Percentiles rank a stretch among this genome's conserved stretches.
These are phyloP conservation scores for Colossoma macropomum DNA, from an alignment of 2,113 vertebrate species.

Conservation along the genomic window DNA sequence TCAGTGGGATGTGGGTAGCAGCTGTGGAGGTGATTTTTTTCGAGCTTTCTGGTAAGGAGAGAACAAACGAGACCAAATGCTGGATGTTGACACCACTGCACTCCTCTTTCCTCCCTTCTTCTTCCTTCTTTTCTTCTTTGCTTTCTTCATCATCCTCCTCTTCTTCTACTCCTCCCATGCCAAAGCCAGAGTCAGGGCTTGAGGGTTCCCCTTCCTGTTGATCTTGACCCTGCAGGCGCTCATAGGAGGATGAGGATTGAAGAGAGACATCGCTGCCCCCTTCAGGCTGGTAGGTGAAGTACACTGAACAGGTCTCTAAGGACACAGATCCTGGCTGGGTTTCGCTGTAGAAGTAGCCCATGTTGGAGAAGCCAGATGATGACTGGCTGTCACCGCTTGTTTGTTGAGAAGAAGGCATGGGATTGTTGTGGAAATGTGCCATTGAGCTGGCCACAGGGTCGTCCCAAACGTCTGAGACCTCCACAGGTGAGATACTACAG, in stretches of 20 bases:
- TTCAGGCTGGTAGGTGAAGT: slow-evolving; percentile 67
- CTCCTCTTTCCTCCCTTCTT: background rate
- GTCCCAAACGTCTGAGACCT: slow-evolving; percentile 50
- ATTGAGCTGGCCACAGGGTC: slow-evolving; percentile 19
- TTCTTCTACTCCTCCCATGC: slow-evolving; percentile 46
- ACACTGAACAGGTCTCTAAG: slow-evolving; percentile 54
- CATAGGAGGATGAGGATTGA: slow-evolving; percentile 46
- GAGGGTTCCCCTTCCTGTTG: slow-evolving; percentile 40
- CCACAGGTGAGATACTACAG: slow-evolving; percentile 66
- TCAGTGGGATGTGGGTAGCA: slow-evolving; percentile 5
- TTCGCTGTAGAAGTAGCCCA: slow-evolving; percentile 74
- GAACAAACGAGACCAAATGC: slow-evolving; percentile 21
- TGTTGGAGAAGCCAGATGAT: slow-evolving; percentile 70
- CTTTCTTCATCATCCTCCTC: slow-evolving; percentile 1
- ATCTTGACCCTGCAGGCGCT: slow-evolving; percentile 54
- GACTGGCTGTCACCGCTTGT: slow-evolving; percentile 43
- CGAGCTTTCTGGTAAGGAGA: slow-evolving; percentile 6
- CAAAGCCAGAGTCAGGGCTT: slow-evolving; percentile 73
- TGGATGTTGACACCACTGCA: slow-evolving; percentile 29
- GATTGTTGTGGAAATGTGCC: background rate
- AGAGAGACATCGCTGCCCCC: slow-evolving; percentile 8
- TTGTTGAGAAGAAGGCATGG: background rate
- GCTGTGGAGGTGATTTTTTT: background rate
- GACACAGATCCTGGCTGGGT: slow-evolving; percentile 45
- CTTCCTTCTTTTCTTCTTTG: background rate